Conservation (phyloP, 2,888 invertebrate genomes). For the Drosophila paracracens region DNA sequence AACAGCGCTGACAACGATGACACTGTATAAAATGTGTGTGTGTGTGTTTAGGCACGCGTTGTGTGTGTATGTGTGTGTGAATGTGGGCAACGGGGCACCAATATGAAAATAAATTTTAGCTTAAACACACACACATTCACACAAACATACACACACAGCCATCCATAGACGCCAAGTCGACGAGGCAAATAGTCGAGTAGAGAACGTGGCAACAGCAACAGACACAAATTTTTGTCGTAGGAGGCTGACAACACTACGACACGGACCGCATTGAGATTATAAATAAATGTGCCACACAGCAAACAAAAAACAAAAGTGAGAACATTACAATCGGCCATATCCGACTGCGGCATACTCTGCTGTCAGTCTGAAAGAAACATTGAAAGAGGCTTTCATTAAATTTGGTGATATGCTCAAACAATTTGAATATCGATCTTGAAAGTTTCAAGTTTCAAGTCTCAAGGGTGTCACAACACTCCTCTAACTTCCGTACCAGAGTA, state of each 20-base stretch:
- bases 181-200: not conserved
- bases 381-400: not conserved
- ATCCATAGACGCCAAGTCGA: not conserved
- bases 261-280: conserved; percentile 58
- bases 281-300: conserved; percentile 61
- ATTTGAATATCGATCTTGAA: not conserved
- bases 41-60: conserved; percentile 32
- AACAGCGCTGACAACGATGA: conserved; percentile 22
- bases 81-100: conserved; percentile 29
- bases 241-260: conserved; percentile 51
- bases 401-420: not conserved
- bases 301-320: conserved; percentile 25
- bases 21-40: conserved; percentile 22
- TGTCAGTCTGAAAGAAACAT: not conserved
- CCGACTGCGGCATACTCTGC: not conserved
- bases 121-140: conserved; percentile 29
- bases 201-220: conserved; percentile 42
- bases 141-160: not conserved
- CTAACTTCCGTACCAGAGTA: not conserved
- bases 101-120: conserved; percentile 70
- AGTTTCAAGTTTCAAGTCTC: not conserved
- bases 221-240: conserved; percentile 38
- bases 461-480: not conserved
- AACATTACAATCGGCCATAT: too few relatives aligned
- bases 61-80: conserved; percentile 12